Percentiles rank a stretch among this genome's conserved stretches.
These are phyloP conservation scores for Cyclophora albipunctata DNA, from an alignment of 2,888 invertebrate species.

Conservation along the genomic window DNA sequence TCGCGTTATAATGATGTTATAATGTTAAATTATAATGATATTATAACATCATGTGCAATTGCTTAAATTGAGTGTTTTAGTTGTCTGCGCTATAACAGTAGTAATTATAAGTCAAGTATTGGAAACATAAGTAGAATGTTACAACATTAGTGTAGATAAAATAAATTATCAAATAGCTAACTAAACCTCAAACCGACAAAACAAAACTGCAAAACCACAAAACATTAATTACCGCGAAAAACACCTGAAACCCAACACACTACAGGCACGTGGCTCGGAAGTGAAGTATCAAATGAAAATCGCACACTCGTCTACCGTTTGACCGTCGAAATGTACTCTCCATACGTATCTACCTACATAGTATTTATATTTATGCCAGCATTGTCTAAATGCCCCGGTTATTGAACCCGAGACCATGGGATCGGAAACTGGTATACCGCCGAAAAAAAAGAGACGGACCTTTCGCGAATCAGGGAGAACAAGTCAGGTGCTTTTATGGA, in stretches of 20 bases:
- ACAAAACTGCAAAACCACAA: too few species aligned
- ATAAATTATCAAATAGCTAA: too few species aligned
- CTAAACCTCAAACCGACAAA: too few species aligned
- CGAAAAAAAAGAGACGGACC: neutral
- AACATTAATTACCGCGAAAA: too few species aligned
- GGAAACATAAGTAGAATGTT: too few species aligned
- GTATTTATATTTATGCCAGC: conserved; percentile 23
- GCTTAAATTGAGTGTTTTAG: too few species aligned
- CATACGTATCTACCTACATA: conserved; percentile 5
- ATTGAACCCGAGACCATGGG: conserved; percentile 46
- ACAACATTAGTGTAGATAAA: too few species aligned
- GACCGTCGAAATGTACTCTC: conserved; percentile 11
- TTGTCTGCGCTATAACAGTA: too few species aligned
- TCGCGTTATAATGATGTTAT: too few species aligned
- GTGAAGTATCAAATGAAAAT: conserved; percentile 26
- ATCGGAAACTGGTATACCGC: conserved; percentile 36
- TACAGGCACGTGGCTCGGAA: conserved; percentile 28
- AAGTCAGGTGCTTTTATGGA: conserved; percentile 21
- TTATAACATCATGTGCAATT: too few species aligned
- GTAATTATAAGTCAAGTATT: too few species aligned
- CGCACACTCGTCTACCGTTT: conserved; percentile 26
- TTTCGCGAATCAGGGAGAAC: conserved; percentile 6
- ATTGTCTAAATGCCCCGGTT: conserved; percentile 61
- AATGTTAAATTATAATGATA: too few species aligned
- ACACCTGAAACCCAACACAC: conserved; percentile 5